Conservation (phyloP, 2,888 invertebrate species). For the Chydorus sphaericus region DNA sequence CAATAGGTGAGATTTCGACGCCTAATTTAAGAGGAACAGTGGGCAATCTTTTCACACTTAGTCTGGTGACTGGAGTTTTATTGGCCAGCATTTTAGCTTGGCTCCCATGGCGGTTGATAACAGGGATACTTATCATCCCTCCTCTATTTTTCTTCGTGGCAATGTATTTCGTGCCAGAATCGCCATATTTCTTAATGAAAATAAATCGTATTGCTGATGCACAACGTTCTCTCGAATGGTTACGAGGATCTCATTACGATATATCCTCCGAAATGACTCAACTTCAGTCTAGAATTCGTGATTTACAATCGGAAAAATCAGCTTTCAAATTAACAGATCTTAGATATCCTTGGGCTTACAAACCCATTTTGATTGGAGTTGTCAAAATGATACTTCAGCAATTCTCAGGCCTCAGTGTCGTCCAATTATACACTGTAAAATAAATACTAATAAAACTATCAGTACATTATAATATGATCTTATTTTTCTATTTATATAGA, state of each 20-base stretch:
- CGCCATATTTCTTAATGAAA: slow-evolving; percentile 54
- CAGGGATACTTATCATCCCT: slow-evolving; percentile 46
- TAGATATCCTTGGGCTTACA: background rate
- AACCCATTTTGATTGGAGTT: slow-evolving; percentile 1
- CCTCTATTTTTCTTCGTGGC: slow-evolving; percentile 52
- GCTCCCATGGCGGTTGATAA: slow-evolving; percentile 45
- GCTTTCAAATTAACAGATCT: background rate
- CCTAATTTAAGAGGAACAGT: too few relatives aligned
- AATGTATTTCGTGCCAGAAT: slow-evolving; percentile 76
- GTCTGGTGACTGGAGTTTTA: too few relatives aligned
- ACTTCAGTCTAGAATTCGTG: background rate
- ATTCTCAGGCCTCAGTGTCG: slow-evolving; percentile 5
- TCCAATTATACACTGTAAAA: background rate
- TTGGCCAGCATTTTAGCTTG: too few relatives aligned
- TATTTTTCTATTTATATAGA: too few relatives aligned
- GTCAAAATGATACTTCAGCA: slow-evolving; percentile 6
- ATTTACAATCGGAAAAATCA: background rate
- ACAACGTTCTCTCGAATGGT: slow-evolving; percentile 4
- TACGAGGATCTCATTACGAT: slow-evolving; percentile 2
- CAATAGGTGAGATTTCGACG: too few relatives aligned
- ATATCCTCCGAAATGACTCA: slow-evolving; percentile 8
- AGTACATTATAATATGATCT: too few relatives aligned
- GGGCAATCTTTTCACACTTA: too few relatives aligned
- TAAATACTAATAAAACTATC: too few relatives aligned
- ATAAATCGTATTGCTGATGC: slow-evolving; percentile 19